These are phyloP conservation scores for Sicus ferrugineus DNA, from an alignment of 2,888 invertebrate species.

Conservation along the genomic window DNA sequence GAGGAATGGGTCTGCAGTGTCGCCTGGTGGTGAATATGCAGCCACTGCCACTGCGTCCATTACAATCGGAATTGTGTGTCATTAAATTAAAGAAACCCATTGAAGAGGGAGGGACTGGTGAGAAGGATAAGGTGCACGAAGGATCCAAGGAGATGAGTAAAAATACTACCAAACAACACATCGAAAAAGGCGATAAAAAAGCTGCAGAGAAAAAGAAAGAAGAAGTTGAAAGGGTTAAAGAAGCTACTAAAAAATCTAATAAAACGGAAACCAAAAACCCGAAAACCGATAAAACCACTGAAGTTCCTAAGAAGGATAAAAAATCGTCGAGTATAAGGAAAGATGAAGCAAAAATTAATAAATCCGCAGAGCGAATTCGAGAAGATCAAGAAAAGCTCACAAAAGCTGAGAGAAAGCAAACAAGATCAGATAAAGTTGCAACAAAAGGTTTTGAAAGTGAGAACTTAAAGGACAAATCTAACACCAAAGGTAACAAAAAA, in stretches of 20 bases:
- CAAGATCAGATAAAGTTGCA: not conserved
- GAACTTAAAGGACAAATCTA: not conserved
- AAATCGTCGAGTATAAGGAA: not conserved
- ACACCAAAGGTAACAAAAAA: not conserved
- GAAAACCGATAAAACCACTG: no score
- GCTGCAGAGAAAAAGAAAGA: not conserved
- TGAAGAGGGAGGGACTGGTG: conserved; percentile 30
- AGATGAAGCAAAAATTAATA: not conserved
- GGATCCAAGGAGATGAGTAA: not conserved
- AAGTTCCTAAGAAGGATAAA: no score
- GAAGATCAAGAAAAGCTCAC: not conserved
- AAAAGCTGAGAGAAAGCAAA: not conserved
- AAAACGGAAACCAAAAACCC: no score
- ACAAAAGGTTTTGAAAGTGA: not conserved
- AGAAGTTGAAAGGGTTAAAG: conserved; percentile 5
- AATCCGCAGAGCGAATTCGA: not conserved
- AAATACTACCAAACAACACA: not conserved
- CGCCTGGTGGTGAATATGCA: conserved; percentile 83
- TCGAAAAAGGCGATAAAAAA: conserved; percentile 2
- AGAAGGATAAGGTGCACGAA: not conserved
- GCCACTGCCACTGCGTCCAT: conserved; percentile 77
- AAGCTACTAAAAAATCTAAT: not conserved
- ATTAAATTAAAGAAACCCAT: conserved; percentile 64
- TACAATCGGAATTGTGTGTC: conserved; percentile 71
- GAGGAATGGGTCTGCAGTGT: conserved; percentile 83